Base-by-base conservation (phyloP, 92 coral and sea anemone species). In the Epizoanthus ramosus region DNA sequence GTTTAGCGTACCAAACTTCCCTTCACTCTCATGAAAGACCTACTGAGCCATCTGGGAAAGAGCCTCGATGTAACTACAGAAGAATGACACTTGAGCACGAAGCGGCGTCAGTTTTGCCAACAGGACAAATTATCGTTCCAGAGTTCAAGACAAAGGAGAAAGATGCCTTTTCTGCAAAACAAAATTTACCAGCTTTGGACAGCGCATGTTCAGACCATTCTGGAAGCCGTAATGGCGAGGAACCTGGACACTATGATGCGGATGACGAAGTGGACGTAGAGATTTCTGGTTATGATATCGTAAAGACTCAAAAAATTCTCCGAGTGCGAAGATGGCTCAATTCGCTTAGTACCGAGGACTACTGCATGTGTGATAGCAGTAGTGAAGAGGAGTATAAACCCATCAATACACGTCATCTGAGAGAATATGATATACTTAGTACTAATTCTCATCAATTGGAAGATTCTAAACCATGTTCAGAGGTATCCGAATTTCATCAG, bases 81-180 rank as follows among this genome's bases (percentile, higher is more conserved):
- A 84, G 94, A 80, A 74, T 79, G 63, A 83, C 90, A 85, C 81
- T 90, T 3, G 60, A 59, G 22, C 75, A 67, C 31, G 85, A 59
- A 8, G 90, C 88, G 3, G 98, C 98, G 6, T 88, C 94, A 16
- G 94, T 91, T 43, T 86, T 93, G 75, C 98, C 98, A 5, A 84
- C 94, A 24, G 98, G 98, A 8, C 90, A 93, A 59, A 77, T 77
- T 23, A 57, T 77, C 2, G 82, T 77, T 41, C 82, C 71, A 61
- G 82, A 77, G 69, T 43, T 60, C 31, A 77, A 13, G 63, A 21
- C 19, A 18, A 54, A 77, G 7, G 71, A 61, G 22, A 61, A 24
- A 17, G 17, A 5, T 10, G 24, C 39, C 1, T 2, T 47, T 76
- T 59, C 33, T 12, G 71, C 25, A 8, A 41, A 33, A 35, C 63